Base-by-base conservation (phyloP, 2,888 invertebrate genomes). In the Macaria notata region DNA sequence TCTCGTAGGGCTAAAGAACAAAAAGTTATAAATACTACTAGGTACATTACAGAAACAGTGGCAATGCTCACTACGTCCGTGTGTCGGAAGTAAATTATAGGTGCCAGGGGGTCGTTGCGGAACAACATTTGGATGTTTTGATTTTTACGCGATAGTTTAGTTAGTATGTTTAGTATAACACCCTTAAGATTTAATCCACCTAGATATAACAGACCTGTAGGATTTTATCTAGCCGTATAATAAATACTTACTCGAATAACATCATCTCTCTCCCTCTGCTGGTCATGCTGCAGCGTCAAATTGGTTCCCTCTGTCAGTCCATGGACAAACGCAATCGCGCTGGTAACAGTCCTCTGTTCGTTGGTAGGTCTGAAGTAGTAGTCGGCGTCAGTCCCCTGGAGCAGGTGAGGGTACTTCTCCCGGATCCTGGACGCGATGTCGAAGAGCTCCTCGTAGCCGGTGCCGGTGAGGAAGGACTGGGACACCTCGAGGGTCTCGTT, bases 401-500 rank as follows among this genome's bases (percentile, higher is more conserved):
- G 78, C 3, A 96, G 72, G 9, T 83, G 72, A 36, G 82, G 77
- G 54, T 84, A 88, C 52, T 72, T 79, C 59, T 83, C 70, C 2
- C 73, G 69, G 29, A 89, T 65, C 41, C 89, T 77, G 49, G 68
- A 74, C 9, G 72, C 96, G 5, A 96, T 89, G 60, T 93, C 89
- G 65, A 89, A 93, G 46, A 95, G 73, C 71, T 97, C 96, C 58
- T 94, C 93, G 71, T 93, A 93, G 0, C 94, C 94, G 1, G 68
- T 68, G 0, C 87, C 86, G 0, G 95, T 94, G 63, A 96, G 84
- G 56, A 82, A 86, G n/a, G 93, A 88, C 9, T 92, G 92, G 19
- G 92, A 86, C 1, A 86, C 83, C 9, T 91, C 87, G 9, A 96
- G 83, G 44, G 94, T 94, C 0, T 87, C 79, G 68, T 95, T 93